Evolutionary conservation across 2,888 invertebrate genomes (phyloP).

Genomic region (Drosophila macrothrix): DNA sequence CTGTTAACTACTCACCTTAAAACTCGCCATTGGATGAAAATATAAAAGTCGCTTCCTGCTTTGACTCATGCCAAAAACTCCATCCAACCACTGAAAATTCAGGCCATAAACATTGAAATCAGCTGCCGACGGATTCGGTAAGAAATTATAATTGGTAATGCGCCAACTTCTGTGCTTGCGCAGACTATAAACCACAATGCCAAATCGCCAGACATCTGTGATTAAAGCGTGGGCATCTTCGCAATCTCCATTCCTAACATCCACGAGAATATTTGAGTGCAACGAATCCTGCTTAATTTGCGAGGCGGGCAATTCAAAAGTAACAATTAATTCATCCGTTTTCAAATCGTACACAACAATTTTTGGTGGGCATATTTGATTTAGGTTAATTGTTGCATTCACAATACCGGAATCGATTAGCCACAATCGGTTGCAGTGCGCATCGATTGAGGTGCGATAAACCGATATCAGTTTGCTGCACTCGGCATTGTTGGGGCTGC

Average conservation of each 20-base stretch:
- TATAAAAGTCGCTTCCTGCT: constrained; percentile 88
- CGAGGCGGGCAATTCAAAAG: constrained; percentile 88
- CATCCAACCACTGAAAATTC: constrained; percentile 93
- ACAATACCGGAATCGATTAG: constrained; percentile 92
- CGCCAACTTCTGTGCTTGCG: constrained; percentile 83
- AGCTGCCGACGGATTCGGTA: constrained; percentile 86
- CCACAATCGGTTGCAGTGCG: constrained; percentile 90
- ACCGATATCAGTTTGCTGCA: constrained; percentile 91
- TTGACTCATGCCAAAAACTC: constrained; percentile 90
- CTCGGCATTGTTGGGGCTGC: constrained; percentile 84
- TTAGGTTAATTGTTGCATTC: constrained; percentile 88
- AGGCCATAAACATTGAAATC: constrained; percentile 91
- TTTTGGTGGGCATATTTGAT: constrained; percentile 90
- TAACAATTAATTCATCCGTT: constrained; percentile 88
- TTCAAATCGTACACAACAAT: constrained; percentile 90
- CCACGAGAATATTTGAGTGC: constrained; percentile 86
- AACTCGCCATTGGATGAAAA: constrained; percentile 93
- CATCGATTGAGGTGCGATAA: constrained; percentile 90
- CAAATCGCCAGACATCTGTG: constrained; percentile 88
- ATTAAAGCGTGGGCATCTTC: constrained; percentile 87
- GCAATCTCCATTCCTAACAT: constrained; percentile 86
- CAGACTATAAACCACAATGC: constrained; percentile 84
- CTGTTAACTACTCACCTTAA: constrained; percentile 84
- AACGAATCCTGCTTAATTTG: constrained; percentile 89
- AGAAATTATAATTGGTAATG: constrained; percentile 82